Evolutionary conservation across 2,113 vertebrate species (phyloP).

Genomic region (Xenotilapia flavipinnis): DNA sequence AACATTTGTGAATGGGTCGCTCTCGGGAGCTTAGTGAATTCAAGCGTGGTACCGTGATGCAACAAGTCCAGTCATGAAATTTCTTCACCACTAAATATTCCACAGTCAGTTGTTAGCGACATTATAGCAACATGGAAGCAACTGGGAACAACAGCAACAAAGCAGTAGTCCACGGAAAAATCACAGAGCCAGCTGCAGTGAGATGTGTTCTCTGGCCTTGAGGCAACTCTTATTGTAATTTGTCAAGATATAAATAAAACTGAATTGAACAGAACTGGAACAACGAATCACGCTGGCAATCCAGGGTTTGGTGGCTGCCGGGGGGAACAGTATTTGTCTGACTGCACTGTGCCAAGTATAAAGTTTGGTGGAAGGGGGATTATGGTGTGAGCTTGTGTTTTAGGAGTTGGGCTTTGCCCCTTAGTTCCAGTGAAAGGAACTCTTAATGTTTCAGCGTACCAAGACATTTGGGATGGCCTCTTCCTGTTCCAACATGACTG

Average conservation of each 20-base stretch:
- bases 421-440: background rate
- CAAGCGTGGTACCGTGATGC: background rate
- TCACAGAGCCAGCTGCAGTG: background rate
- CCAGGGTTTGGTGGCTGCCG: fast-evolving
- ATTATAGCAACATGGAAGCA: background rate
- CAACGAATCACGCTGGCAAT: background rate
- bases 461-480: background rate
- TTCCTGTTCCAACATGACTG: background rate
- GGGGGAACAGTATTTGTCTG: background rate
- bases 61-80: background rate
- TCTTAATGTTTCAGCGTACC: background rate
- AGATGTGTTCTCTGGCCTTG: background rate
- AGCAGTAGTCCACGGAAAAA: background rate
- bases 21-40: background rate
- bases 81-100: background rate
- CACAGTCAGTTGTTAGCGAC: background rate
- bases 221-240: background rate
- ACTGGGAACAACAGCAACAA: background rate
- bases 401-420: background rate
- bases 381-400: background rate
- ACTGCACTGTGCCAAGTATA: background rate
- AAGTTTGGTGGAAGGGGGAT: background rate
- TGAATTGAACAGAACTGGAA: background rate
- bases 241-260: background rate
- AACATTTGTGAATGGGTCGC: background rate